Conservation (phyloP, 2,888 invertebrate species). For the Platycheirus albimanus region DNA sequence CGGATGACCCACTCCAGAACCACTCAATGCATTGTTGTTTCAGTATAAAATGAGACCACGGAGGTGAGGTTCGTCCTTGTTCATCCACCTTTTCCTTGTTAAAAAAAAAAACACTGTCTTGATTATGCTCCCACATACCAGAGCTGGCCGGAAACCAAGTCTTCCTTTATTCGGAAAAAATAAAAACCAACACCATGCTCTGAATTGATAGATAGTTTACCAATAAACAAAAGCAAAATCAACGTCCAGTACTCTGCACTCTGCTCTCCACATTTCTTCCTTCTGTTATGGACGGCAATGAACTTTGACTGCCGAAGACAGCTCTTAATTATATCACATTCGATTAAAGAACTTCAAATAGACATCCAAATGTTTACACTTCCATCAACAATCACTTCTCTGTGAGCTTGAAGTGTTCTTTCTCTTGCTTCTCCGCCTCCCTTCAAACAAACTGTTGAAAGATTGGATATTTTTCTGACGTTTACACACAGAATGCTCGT, state of each 20-base stretch:
- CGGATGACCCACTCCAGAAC: too few species aligned
- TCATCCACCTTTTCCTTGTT: too few species aligned
- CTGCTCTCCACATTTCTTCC: not conserved
- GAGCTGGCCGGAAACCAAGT: not conserved
- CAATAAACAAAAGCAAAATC: conserved; percentile 56
- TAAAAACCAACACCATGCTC: conserved; percentile 25
- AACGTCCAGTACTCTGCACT: conserved; percentile 40
- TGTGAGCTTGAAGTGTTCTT: not conserved
- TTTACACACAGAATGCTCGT: conserved; percentile 24
- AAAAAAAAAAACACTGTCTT: too few species aligned
- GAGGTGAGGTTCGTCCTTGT: too few species aligned
- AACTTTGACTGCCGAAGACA: conserved; percentile 21
- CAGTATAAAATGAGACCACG: too few species aligned
- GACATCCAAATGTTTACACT: conserved; percentile 59
- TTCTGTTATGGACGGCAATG: not conserved
- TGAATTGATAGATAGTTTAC: conserved; percentile 17
- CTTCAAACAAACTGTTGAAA: not conserved
- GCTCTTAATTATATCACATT: conserved; percentile 57
- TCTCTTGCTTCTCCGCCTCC: not conserved
- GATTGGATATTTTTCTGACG: conserved; percentile 19
- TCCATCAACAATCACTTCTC: conserved; percentile 30
- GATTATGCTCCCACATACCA: too few species aligned
- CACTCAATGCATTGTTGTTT: too few species aligned
- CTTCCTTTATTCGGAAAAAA: not conserved
- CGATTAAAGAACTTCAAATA: conserved; percentile 50